A percentile compares a stretch with the other conserved stretches of the same genome.
Evolutionary conservation across 2,888 invertebrate genomes (phyloP).

Genomic region (Dicroscelio sp.): DNA sequence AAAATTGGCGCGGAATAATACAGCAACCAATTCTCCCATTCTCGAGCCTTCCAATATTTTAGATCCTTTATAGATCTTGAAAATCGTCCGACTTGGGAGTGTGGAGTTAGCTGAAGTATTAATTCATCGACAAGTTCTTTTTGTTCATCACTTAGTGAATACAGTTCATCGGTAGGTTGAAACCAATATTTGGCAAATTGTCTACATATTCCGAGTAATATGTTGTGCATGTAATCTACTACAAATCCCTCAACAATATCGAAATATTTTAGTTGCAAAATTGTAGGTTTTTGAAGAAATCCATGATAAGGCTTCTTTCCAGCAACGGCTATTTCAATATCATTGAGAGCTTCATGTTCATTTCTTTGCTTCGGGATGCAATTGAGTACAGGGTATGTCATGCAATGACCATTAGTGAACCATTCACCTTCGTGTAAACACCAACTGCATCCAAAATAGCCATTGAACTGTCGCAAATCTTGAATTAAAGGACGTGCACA

Average conservation of each 20-base stretch:
- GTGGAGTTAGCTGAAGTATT: background rate
- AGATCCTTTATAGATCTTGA: background rate
- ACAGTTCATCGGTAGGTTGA: too few relatives aligned
- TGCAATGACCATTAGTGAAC: background rate
- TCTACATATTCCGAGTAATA: constrained; percentile 42
- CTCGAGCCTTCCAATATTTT: constrained; percentile 6
- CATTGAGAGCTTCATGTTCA: background rate
- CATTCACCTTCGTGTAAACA: constrained; percentile 13
- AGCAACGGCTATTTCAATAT: background rate
- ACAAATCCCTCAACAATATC: constrained; percentile 66
- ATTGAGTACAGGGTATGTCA: constrained; percentile 38
- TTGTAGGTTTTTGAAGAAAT: constrained; percentile 16
- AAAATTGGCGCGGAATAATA: background rate
- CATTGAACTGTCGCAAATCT: constrained; percentile 3
- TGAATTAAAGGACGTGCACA: background rate
- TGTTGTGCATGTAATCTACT: constrained; percentile 70
- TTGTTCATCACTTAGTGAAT: background rate
- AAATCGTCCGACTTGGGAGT: background rate
- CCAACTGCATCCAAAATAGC: constrained; percentile 34
- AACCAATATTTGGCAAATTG: background rate
- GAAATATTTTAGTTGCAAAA: constrained; percentile 55
- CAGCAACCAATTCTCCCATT: background rate
- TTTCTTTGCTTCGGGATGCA: background rate
- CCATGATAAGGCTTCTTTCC: constrained; percentile 9
- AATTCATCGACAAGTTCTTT: background rate